Evolutionary conservation across 92 coral and sea anemone species (phyloP).

Genomic region (Anthopleura xanthogrammica): DNA sequence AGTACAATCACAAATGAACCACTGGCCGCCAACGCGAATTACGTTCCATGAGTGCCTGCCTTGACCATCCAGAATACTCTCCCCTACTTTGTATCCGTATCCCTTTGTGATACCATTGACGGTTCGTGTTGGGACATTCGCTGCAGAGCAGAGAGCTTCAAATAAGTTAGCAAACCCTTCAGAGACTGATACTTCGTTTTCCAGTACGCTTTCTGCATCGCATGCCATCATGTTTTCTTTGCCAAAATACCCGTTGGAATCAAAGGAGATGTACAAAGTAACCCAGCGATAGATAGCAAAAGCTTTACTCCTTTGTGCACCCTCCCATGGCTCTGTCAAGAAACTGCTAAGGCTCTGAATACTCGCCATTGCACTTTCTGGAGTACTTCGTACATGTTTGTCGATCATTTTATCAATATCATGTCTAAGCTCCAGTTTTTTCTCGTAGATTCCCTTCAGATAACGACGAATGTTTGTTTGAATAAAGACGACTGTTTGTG

Average conservation of each 20-base stretch:
- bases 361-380: slow-evolving; percentile 36
- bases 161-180: slow-evolving; percentile 70
- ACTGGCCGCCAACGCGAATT: slow-evolving; percentile 58
- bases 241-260: slow-evolving; percentile 62
- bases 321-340: slow-evolving; percentile 61
- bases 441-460: slow-evolving; percentile 46
- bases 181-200: slow-evolving; percentile 52
- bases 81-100: slow-evolving; percentile 68
- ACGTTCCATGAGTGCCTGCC: slow-evolving; percentile 78
- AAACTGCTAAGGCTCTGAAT: slow-evolving; percentile 45
- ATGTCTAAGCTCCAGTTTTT: slow-evolving; percentile 46
- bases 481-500: slow-evolving; percentile 52
- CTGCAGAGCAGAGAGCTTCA: slow-evolving; percentile 65
- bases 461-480: slow-evolving; percentile 66
- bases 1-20: slow-evolving; percentile 77
- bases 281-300: slow-evolving; percentile 73
- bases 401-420: slow-evolving; percentile 57
- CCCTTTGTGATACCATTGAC: slow-evolving; percentile 76
- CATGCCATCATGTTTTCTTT: slow-evolving; percentile 38
- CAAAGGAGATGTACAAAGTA: slow-evolving; percentile 54
- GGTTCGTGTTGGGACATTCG: slow-evolving; percentile 58
- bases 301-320: slow-evolving; percentile 55
- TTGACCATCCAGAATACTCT: slow-evolving; percentile 50
- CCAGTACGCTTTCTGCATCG: slow-evolving; percentile 63
- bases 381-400: slow-evolving; percentile 53